Evolutionary conservation across 2,888 invertebrate species (phyloP).

Genomic region (Palloptera scutellata): DNA sequence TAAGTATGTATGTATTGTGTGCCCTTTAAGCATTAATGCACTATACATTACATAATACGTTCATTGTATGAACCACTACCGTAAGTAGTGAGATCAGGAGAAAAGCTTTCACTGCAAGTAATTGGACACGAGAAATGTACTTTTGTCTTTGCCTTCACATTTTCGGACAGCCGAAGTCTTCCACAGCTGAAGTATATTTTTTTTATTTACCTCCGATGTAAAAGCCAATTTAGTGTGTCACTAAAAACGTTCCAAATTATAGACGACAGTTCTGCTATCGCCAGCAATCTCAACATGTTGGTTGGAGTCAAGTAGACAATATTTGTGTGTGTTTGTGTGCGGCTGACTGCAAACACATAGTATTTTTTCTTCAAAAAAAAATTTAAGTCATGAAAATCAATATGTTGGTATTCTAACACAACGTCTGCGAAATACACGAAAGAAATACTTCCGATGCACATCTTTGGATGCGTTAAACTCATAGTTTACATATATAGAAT

Average conservation of each 20-base stretch:
- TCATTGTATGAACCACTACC: no score
- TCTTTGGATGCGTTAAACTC: no score
- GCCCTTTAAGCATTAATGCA: no score
- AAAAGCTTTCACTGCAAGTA: conserved; percentile 8
- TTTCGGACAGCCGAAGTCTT: background rate
- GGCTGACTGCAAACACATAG: no score
- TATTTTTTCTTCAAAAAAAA: background rate
- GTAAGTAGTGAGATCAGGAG: background rate
- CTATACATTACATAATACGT: no score
- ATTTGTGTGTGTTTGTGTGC: no score
- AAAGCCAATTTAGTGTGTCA: conserved; percentile 15
- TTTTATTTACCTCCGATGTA: background rate
- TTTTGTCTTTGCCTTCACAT: background rate
- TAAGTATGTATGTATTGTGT: no score
- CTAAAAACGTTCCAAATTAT: conserved; percentile 11
- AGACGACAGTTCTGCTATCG: conserved; percentile 10
- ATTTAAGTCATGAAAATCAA: conserved; percentile 7
- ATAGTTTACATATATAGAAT: no score
- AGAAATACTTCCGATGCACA: no score
- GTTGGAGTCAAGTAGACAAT: background rate
- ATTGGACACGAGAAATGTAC: conserved; percentile 3
- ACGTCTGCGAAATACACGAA: no score
- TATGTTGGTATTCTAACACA: background rate
- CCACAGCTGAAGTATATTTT: background rate
- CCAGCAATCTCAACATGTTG: background rate